Evolutionary conservation across 2,113 vertebrate genomes (phyloP), one percentile per base, ranked within the genome.

Genomic region (Pelecanus crispus): DNA sequence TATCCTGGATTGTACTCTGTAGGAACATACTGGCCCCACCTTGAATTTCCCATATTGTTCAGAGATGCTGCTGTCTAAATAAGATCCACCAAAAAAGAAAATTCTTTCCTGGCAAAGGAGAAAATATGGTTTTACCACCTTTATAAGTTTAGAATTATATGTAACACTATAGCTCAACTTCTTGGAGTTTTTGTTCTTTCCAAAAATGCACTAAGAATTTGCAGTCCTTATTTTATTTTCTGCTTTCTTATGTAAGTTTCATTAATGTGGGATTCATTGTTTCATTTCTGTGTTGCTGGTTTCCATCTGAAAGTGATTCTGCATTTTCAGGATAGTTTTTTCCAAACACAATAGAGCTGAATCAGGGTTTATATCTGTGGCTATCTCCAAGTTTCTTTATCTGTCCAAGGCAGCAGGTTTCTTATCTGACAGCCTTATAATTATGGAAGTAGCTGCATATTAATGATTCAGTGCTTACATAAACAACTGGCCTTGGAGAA

Each of bases 401-500:
- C 98, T 97, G 80, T 97, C 85, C 47, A 31, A 97, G 47, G 88
- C 98, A 98, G 97, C 82, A 97, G 96, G 91, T 97, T 98, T 97
- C 95, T 98, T 98, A 98, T 98, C 97, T 97, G 96, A 96, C 95
- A 97, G 94, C 26, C 94, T 98, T 93, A 88, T 97, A 97, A 98
- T 98, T 98, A 97, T 95, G 62, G 80, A 97, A 97, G 95, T 97
- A 94, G 71, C 75, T 97, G 97, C 92, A 98, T 97, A 97, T 97
- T 98, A 98, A 98, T 98, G 96, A 98, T 92, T 98, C 65, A 36
- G 45, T 97, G 95, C 96, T 98, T 97, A 97, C 95, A 97, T 97
- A 98, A 98, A 98, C 97, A 98, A 98, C 88, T 96, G 97, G 97
- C 97, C 97, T 98, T 97, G 73, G 97, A 98, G 97, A 98, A 98